Percentiles rank a stretch among this genome's conserved stretches.
phyloP scores from a whole-genome alignment of 1,140 invertebrate species.

The Anthonomus grandis region DNA sequence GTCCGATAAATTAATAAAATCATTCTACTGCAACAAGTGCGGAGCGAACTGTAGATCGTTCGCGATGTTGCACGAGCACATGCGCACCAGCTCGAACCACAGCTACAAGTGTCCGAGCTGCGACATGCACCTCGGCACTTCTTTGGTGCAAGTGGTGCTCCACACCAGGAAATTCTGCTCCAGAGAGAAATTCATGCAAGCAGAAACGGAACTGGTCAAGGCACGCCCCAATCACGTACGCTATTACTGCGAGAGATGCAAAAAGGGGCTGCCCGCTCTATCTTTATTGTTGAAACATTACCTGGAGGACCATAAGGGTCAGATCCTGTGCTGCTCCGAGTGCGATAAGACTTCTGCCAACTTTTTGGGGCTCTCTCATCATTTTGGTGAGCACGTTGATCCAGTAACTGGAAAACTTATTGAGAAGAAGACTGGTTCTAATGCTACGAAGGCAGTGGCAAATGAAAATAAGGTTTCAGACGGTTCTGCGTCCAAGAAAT shows the following conservation, averaged over 20 bases:
- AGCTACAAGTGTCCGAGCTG: conserved; percentile 5
- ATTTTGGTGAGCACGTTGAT: too few species aligned
- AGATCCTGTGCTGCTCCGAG: conserved; percentile 4
- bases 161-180: conserved; percentile 7
- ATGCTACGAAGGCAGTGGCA: too few species aligned
- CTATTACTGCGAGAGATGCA: conserved; percentile 14
- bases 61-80: background rate
- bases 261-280: background rate
- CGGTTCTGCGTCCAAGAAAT: too few species aligned
- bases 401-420: too few species aligned
- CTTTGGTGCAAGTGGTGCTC: background rate
- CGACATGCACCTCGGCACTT: conserved; percentile 7
- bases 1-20: too few species aligned
- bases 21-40: conserved; percentile 16
- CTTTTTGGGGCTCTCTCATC: background rate
- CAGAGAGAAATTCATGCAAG: background rate
- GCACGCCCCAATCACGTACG: background rate
- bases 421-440: too few species aligned
- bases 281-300: background rate
- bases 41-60: conserved; percentile 1
- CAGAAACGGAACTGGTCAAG: background rate
- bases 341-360: background rate
- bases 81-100: background rate
- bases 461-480: too few species aligned
- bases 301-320: background rate